A percentile compares a stretch with the other conserved stretches of the same genome.
Conservation (phyloP, 2,797 vertebrate genomes). For the Neosalanx taihuensis region DNA sequence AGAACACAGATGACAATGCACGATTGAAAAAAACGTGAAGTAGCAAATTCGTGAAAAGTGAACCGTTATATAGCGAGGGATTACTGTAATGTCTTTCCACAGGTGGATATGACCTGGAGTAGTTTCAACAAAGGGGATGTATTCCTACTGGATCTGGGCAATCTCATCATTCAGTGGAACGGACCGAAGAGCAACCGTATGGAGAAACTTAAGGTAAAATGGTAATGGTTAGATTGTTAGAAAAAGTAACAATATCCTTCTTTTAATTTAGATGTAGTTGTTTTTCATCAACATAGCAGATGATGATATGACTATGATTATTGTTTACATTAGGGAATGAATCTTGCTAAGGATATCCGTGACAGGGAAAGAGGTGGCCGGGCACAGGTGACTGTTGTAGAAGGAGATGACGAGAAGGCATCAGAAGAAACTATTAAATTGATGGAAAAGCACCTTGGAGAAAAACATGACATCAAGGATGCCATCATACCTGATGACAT, state of each 20-base stretch:
- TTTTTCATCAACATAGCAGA: neutral
- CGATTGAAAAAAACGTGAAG: too few relatives aligned
- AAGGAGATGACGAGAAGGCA: constrained; percentile 72
- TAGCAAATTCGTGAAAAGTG: too few relatives aligned
- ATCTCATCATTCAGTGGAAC: constrained; percentile 85
- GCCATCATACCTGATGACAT: constrained; percentile 64
- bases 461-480: constrained; percentile 67
- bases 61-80: too few relatives aligned
- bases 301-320: neutral
- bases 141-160: constrained; percentile 84
- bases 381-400: constrained; percentile 76
- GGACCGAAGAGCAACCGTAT: constrained; percentile 80
- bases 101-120: constrained; percentile 86
- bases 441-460: constrained; percentile 72
- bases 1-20: too few relatives aligned
- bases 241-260: too few relatives aligned
- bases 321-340: constrained; percentile 73
- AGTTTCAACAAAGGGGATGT: constrained; percentile 86
- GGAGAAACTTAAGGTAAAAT: constrained; percentile 52
- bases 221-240: too few relatives aligned
- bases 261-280: too few relatives aligned
- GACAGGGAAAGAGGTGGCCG: constrained; percentile 83
- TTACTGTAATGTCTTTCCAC: neutral
- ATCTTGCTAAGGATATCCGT: constrained; percentile 84
- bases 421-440: constrained; percentile 75